phyloP scores from a whole-genome alignment of 1,140 invertebrate genomes.

The Lepidurus couesii region DNA sequence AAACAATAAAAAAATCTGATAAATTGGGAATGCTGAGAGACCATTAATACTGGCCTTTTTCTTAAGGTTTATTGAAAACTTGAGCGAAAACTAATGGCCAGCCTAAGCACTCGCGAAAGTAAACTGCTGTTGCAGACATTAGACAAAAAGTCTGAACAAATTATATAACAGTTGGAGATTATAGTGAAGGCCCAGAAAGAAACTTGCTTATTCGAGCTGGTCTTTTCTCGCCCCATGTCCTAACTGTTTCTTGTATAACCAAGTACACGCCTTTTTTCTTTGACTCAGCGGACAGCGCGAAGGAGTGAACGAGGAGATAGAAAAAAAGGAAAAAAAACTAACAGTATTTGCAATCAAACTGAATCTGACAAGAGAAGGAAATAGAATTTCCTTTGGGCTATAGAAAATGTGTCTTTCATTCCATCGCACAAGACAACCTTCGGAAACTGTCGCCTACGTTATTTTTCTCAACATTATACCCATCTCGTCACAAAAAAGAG shows the following conservation, averaged over 20 bases:
- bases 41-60: background rate
- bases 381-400: background rate
- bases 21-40: background rate
- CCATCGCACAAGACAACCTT: conserved; percentile 6
- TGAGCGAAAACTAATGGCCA: background rate
- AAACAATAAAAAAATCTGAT: background rate
- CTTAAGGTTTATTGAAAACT: too few relatives aligned
- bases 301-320: background rate
- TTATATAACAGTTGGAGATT: background rate
- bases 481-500: background rate
- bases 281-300: background rate
- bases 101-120: background rate
- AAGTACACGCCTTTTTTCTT: background rate
- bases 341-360: conserved; percentile 15
- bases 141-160: background rate
- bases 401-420: conserved; percentile 15
- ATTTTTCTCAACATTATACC: conserved; percentile 6
- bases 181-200: background rate
- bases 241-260: conserved; percentile 4
- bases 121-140: background rate
- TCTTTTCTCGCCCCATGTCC: background rate
- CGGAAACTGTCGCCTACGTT: conserved; percentile 1
- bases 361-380: conserved; percentile 14
- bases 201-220: background rate
- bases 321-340: background rate